These are phyloP conservation scores for fruit fly (Drosophila melanogaster) DNA, from an alignment of 1,140 invertebrate genomes.

Conservation along the genomic window Release_6_plus_ISO1_MT NT_033777.3:10493501-10494000, in stretches of 20 bases:
- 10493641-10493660: slow-evolving; percentile 63
- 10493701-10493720: slow-evolving; percentile 45
- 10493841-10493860: slow-evolving; percentile 7
- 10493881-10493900: slow-evolving; percentile 39
- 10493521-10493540: slow-evolving; percentile 3
- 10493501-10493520: not conserved
- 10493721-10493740: slow-evolving; percentile 82
- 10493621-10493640: slow-evolving; percentile 81
- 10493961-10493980: slow-evolving; percentile 79
- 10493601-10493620: slow-evolving; percentile 82
- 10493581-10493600: slow-evolving; percentile 80
- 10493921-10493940: slow-evolving; percentile 24
- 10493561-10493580: slow-evolving; percentile 76
- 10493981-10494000: slow-evolving; percentile 61
- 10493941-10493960: slow-evolving; percentile 63
- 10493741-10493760: slow-evolving; percentile 76
- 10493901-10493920: slow-evolving; percentile 17
- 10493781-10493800: slow-evolving; percentile 82
- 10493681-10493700: slow-evolving; percentile 29
- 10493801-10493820: slow-evolving; percentile 59
- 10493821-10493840: slow-evolving; percentile 38
- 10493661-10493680: slow-evolving; percentile 21
- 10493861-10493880: not conserved
- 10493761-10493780: slow-evolving; percentile 77
- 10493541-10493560: slow-evolving; percentile 30